A percentile compares a stretch with the other conserved stretches of the same genome.
Evolutionary conservation across 2,888 invertebrate genomes (phyloP).

Genomic region (Heliothis peltigera): DNA sequence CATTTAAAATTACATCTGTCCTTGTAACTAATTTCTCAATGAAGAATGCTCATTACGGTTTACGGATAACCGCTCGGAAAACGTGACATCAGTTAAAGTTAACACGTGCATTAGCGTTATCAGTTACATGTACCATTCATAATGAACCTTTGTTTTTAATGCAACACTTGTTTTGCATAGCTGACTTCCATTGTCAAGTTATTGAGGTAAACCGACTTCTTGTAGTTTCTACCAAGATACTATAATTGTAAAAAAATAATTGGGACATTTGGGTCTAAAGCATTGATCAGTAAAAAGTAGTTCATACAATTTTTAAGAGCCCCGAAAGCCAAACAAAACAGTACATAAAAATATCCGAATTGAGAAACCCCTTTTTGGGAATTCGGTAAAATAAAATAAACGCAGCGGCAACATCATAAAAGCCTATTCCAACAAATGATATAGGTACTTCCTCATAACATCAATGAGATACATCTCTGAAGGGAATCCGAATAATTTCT

Average conservation of each 20-base stretch:
- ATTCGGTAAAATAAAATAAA: constrained; percentile 21
- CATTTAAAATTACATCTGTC: background rate
- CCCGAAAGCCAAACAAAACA: constrained; percentile 22
- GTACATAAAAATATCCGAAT: no score
- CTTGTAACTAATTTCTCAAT: constrained; percentile 1
- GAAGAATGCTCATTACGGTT: constrained; percentile 14
- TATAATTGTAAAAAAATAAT: background rate
- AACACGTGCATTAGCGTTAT: constrained; percentile 61
- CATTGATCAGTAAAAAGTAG: constrained; percentile 8
- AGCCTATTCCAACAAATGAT: constrained; percentile 40
- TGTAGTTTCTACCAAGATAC: background rate
- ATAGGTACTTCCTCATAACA: constrained; percentile 45
- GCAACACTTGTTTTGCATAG: constrained; percentile 39
- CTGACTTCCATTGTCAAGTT: background rate
- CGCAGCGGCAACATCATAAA: constrained; percentile 26
- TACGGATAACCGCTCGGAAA: constrained; percentile 20
- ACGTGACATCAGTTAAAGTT: constrained; percentile 52
- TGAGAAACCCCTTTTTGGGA: no score
- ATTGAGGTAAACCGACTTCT: constrained; percentile 1
- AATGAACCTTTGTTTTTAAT: constrained; percentile 52
- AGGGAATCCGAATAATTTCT: constrained; percentile 68
- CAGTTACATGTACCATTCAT: constrained; percentile 46
- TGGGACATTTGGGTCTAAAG: background rate
- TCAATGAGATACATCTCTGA: constrained; percentile 45
- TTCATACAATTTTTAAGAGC: background rate